Evolutionary conservation across 2,113 vertebrate species (phyloP).

Genomic region (Micronycteris hirsuta): DNA sequence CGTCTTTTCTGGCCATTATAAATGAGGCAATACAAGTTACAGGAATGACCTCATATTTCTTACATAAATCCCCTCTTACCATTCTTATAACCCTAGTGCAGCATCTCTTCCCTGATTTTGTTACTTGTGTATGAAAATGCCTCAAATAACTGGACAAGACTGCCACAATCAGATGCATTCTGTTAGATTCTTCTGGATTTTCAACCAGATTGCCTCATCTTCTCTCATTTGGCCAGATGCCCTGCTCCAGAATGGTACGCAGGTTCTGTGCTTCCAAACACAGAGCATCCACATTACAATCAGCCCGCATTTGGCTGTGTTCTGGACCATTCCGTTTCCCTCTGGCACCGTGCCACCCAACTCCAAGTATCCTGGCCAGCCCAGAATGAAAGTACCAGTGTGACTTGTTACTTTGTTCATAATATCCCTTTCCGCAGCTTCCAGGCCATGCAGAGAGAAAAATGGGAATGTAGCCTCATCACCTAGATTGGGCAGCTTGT

Average conservation of each 20-base stretch:
- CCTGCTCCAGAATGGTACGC: neutral
- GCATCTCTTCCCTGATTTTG: conserved; percentile 33
- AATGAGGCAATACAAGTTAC: conserved; percentile 49
- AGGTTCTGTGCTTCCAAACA: neutral
- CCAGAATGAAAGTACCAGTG: neutral
- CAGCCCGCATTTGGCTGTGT: neutral
- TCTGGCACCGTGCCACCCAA: neutral
- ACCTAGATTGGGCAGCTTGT: fast-evolving
- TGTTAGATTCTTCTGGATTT: neutral
- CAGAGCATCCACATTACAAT: neutral
- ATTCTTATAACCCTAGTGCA: conserved; percentile 31
- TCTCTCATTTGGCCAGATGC: neutral
- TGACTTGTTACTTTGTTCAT: neutral
- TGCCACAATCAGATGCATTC: neutral
- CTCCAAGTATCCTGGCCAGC: neutral
- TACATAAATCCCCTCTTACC: neutral
- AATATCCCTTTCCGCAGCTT: neutral
- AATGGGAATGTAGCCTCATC: fast-evolving
- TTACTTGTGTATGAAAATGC: neutral
- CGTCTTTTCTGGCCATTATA: conserved; percentile 58
- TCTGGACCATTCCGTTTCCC: neutral
- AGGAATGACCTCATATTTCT: conserved; percentile 56
- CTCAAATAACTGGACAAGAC: neutral
- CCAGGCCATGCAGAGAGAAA: neutral
- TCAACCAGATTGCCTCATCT: neutral